Conservation (phyloP, 2,113 vertebrate species). For the Genyomyrus donnyi region DNA sequence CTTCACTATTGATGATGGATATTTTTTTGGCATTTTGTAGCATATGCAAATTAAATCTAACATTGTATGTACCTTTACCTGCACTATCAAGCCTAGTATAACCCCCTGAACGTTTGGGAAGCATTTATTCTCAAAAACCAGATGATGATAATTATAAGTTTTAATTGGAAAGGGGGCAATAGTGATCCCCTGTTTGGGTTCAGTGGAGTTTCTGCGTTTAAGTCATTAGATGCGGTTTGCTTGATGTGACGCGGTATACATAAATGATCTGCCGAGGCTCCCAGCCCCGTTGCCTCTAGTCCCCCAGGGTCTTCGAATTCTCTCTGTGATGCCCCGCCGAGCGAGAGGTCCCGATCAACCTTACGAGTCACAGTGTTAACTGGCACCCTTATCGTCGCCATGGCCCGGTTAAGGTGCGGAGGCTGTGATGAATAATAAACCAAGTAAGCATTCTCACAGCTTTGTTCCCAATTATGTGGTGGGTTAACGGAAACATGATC, state of each 20-base stretch:
- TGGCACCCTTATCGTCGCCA: conserved; percentile 21
- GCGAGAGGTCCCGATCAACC: background rate
- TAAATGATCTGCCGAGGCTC: background rate
- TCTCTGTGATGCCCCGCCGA: background rate
- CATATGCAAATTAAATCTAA: background rate
- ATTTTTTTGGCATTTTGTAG: background rate
- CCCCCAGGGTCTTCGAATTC: background rate
- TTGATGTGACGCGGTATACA: background rate
- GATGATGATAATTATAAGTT: background rate
- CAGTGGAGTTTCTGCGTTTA: background rate
- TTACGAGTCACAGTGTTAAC: background rate
- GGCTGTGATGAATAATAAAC: conserved; percentile 25
- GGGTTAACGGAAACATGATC: conserved; percentile 29
- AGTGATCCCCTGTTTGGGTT: background rate
- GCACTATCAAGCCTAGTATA: background rate
- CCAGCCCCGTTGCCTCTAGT: background rate
- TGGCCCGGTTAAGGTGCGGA: background rate
- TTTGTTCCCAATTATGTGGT: conserved; percentile 22
- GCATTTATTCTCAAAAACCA: background rate
- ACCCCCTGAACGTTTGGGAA: background rate
- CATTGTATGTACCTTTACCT: background rate
- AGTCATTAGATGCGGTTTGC: background rate
- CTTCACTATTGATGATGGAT: background rate
- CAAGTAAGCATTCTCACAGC: conserved; percentile 13
- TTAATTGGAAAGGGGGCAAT: background rate